Percentiles rank a stretch among this genome's conserved stretches.
Conservation (phyloP, 2,888 invertebrate species). For the Thymelicus acteon region DNA sequence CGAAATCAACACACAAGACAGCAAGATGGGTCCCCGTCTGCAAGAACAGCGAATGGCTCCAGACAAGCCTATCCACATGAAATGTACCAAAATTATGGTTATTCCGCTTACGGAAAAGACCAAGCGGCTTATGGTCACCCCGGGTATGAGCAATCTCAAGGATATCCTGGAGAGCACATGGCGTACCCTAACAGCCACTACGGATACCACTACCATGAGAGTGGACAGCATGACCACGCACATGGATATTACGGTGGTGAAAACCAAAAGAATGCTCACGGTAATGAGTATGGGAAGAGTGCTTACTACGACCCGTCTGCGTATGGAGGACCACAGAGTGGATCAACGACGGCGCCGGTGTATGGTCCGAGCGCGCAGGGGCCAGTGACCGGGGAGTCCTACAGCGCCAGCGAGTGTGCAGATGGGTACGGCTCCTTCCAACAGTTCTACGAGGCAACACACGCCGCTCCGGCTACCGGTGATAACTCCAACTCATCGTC, state of each 20-base stretch:
- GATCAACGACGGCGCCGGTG: constrained; percentile 56
- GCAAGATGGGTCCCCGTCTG: constrained; percentile 65
- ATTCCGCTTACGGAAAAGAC: constrained; percentile 81
- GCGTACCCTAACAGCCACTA: constrained; percentile 77
- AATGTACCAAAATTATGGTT: constrained; percentile 81
- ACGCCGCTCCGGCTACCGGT: constrained; percentile 82
- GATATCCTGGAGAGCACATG: constrained; percentile 74
- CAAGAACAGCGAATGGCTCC: constrained; percentile 72
- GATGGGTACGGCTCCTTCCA: constrained; percentile 89
- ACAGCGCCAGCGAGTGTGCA: constrained; percentile 81
- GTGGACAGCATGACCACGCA: constrained; percentile 69
- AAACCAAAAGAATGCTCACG: constrained; percentile 80
- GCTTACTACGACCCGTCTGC: constrained; percentile 74
- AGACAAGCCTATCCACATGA: constrained; percentile 77
- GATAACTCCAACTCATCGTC: constrained; percentile 97
- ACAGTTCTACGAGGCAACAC: constrained; percentile 87
- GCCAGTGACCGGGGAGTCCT: constrained; percentile 67
- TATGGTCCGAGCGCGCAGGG: constrained; percentile 59
- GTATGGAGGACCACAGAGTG: constrained; percentile 67
- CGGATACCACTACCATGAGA: constrained; percentile 80
- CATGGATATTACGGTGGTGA: constrained; percentile 77
- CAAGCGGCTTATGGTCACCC: constrained; percentile 84
- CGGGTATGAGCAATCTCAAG: constrained; percentile 81
- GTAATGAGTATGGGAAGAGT: constrained; percentile 81
- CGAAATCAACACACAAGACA: constrained; percentile 72